Percentiles rank a stretch among this genome's conserved stretches.
These are phyloP conservation scores for Oscarella lobularis DNA, from an alignment of 37 sponge, comb jelly and placozoan species.

Conservation along the genomic window DNA sequence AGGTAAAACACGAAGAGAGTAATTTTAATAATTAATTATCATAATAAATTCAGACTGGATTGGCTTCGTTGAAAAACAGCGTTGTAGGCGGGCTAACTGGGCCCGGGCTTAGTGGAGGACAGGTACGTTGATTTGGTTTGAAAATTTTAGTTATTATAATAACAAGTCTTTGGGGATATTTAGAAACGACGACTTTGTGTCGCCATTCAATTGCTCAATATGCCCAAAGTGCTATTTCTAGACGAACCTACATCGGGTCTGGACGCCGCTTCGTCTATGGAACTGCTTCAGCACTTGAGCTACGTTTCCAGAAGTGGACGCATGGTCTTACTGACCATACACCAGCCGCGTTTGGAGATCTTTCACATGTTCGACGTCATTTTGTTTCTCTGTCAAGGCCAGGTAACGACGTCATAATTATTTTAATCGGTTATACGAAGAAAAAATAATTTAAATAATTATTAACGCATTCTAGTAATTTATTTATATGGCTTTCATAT, in stretches of 20 bases:
- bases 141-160: no score
- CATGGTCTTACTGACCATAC: constrained; percentile 76
- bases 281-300: constrained; percentile 52
- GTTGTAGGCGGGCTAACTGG: constrained; percentile 57
- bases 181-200: constrained; percentile 20
- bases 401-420: no score
- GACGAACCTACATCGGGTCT: constrained; percentile 91
- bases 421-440: no score
- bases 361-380: constrained; percentile 89
- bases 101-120: constrained; percentile 81
- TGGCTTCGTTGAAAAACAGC: constrained; percentile 45
- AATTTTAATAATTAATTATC: neutral
- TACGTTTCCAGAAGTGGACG: constrained; percentile 44
- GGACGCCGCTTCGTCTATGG: constrained; percentile 12
- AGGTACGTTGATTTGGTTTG: no score
- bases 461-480: no score
- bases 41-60: constrained; percentile 27
- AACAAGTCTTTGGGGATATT: neutral
- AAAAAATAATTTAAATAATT: no score
- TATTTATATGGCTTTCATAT: neutral
- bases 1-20: constrained; percentile 21
- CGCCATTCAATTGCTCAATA: constrained; percentile 14
- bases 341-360: constrained; percentile 83
- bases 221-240: constrained; percentile 75
- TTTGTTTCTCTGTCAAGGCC: constrained; percentile 60